Base-by-base conservation (phyloP, 1,140 invertebrate genomes). In the Megalopta genalis region DNA sequence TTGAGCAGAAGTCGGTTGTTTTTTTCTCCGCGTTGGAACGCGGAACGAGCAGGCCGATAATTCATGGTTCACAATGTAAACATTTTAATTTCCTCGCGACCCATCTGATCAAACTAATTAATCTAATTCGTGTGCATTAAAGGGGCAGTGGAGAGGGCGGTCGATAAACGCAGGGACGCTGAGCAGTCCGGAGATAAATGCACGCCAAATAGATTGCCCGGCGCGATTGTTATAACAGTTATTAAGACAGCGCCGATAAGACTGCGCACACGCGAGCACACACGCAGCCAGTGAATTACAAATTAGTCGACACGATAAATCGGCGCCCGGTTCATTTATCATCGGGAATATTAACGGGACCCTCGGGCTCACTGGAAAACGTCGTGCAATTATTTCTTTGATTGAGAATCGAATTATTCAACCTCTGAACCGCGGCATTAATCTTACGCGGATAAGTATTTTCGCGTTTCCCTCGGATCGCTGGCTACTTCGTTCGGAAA, bases 201-300 rank as follows among this genome's bases (percentile, higher is more conserved):
- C 46, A 72, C 60, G 76, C 46, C 32, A 78, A 60, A 72, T 72
- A 57, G 69, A 78, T 78, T 54, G 46, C 32, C 25, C n/a, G 25
- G 42, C 14, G 32, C 60, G 76, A 71, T 64, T 72, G 69, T 64
- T 78, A 64, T 54, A 72, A 72, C 76, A 77, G n/a, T 77, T 77
- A 77, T 62, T 77, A 77, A 70, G 74, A 64, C 69, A 64, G 8
- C 46, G 42, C 10, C 37, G 76, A 78, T 72, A 78, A 72, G 68
- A 27, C 49, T 46, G 59, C 76, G 63, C 49, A 32, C 76, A 32
- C 71, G 18, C 16, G 18, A 18, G 21, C 9, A 12, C 8, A 72
- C 37, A 46, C 76, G 23, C 63, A 0, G n/a, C 21, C 3, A 12
- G 8, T n/a, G 25, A 27, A 57, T 21, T 57, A 6, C 60, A 72